These are phyloP conservation scores for Gasterosteus nipponicus DNA, from an alignment of 2,113 vertebrate genomes.

Conservation along the genomic window DNA sequence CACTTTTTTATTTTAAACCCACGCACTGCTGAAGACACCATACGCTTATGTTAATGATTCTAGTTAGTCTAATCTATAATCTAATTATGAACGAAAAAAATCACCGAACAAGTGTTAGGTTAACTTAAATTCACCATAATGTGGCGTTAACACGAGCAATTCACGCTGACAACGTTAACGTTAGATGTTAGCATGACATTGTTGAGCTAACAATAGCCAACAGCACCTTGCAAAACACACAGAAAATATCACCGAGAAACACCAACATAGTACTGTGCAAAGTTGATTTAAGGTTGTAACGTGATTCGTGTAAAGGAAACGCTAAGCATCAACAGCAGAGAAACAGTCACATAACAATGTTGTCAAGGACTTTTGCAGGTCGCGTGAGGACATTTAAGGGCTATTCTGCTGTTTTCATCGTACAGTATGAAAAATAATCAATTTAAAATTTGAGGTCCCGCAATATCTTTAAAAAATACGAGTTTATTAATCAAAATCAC, in stretches of 20 bases:
- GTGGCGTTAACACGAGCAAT: background rate
- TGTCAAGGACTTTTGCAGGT: conserved; percentile 69
- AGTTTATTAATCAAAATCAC: background rate
- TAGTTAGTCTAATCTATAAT: too few relatives aligned
- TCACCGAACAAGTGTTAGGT: too few relatives aligned
- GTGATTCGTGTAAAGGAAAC: background rate
- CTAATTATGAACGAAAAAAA: too few relatives aligned
- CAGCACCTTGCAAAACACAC: background rate
- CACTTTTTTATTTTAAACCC: background rate
- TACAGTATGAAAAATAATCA: fast-evolving
- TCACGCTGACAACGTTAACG: background rate
- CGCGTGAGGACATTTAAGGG: background rate
- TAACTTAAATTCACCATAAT: background rate
- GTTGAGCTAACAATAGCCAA: background rate
- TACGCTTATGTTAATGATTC: background rate
- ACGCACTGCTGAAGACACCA: too few relatives aligned
- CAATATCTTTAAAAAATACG: fast-evolving
- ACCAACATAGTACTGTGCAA: background rate
- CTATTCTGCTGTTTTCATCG: fast-evolving
- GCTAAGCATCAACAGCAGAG: background rate
- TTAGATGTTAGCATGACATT: background rate
- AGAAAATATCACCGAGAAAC: too few relatives aligned
- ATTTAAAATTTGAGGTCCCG: fast-evolving
- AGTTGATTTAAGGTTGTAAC: background rate
- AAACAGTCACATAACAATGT: conserved; percentile 2